Base-by-base conservation (phyloP, 2,113 vertebrate genomes). In the Eidolon helvum region DNA sequence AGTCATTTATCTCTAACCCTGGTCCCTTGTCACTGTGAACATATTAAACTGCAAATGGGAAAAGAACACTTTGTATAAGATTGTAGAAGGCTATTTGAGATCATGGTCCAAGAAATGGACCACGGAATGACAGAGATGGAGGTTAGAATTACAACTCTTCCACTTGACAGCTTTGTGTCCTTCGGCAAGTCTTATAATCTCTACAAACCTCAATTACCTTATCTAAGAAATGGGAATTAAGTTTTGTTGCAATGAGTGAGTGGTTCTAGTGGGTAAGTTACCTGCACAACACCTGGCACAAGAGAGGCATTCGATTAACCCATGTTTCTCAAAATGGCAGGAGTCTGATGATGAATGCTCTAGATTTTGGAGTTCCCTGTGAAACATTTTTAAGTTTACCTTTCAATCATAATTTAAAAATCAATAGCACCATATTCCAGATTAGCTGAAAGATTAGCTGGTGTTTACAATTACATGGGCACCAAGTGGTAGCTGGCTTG, bases 371-470 rank as follows among this genome's bases (percentile, higher is more conserved):
- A 66, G 45, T 90, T 86, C 12, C 48, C 57, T 33, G 19, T 16
- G 35, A 83, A 74, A 69, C 3, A 22, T 24, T 71, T 50, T 48
- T 28, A 48, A 45, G 33, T 43, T 92, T 92, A 15, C 24, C 80
- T 90, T 90, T 55, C 19, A 2, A 55, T 50, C 65, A 30, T 24
- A 65, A 72, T 30, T 69, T 65, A 4, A 90, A 87, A 57, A 80
- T 75, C n/a, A 91, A 55, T 75, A 68, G 16, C 48, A 19, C 1
- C 40, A 40, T 38, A 38, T 85, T 90, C 77, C 48, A 75, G 12
- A 38, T 63, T 38, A 57, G 66, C 38, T 30, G n/a, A 71, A 57
- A 91, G 74, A 50, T 50, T 50, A 85, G 90, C 91, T 35, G 45
- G 35, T 66, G 28, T 68, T 57, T 75, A 11, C n/a, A 26, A 38